Percentiles rank a stretch among this genome's conserved stretches.
phyloP scores from a whole-genome alignment of 2,113 vertebrate species.

The Oreotrochilus melanogaster region DNA sequence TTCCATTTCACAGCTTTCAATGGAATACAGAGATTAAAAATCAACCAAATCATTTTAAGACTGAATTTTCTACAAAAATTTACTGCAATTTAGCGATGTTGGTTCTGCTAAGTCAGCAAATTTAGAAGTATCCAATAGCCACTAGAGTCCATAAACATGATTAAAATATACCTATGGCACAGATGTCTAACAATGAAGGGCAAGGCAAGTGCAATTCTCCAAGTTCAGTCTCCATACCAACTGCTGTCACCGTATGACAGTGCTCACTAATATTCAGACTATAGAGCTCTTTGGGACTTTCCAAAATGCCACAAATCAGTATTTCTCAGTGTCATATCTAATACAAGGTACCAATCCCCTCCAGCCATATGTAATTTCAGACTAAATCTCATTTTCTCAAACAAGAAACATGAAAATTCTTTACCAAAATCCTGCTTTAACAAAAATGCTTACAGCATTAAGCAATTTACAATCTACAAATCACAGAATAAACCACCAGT shows the following conservation, averaged over 20 bases:
- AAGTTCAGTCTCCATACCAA: background rate
- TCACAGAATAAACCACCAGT: background rate
- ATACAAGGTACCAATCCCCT: background rate
- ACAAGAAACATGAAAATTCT: background rate
- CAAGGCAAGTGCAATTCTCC: background rate
- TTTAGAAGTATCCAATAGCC: background rate
- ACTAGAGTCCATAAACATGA: accelerated
- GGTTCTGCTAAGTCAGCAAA: background rate
- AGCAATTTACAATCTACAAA: background rate
- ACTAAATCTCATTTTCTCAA: background rate
- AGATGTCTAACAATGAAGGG: background rate
- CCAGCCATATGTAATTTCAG: background rate
- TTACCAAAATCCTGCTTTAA: background rate
- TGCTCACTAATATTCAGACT: background rate
- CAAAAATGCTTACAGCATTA: background rate
- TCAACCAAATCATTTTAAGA: background rate
- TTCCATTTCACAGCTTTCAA: background rate
- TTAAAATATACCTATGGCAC: background rate
- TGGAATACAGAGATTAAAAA: background rate
- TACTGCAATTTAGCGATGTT: background rate
- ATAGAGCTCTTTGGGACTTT: background rate
- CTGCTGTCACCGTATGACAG: background rate
- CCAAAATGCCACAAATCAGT: background rate
- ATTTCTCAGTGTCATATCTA: background rate
- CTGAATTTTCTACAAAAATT: background rate